Evolutionary conservation across 2,888 invertebrate species (phyloP).

Genomic region (Drosophila sordidapex): DNA sequence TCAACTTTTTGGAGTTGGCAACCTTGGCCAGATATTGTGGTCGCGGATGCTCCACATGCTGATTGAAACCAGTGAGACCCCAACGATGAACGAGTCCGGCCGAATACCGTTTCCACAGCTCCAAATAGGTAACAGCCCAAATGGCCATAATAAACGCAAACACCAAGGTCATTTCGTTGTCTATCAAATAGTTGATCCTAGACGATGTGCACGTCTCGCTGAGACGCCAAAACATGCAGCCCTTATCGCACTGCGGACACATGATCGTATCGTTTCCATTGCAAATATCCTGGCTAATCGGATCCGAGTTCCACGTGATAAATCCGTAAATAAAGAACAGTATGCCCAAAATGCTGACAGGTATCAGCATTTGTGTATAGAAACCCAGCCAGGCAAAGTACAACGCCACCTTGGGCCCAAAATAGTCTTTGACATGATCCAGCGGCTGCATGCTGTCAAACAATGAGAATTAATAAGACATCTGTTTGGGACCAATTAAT

Average conservation of each 20-base stretch:
- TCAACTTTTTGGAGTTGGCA: slow-evolving; percentile 85
- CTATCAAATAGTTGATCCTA: slow-evolving; percentile 91
- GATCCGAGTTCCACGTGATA: slow-evolving; percentile 85
- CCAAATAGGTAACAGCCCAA: slow-evolving; percentile 92
- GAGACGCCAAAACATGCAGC: slow-evolving; percentile 91
- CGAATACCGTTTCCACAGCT: slow-evolving; percentile 93
- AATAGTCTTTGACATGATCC: slow-evolving; percentile 91
- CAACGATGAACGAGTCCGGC: slow-evolving; percentile 92
- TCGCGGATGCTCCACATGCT: slow-evolving; percentile 90
- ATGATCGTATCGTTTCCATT: slow-evolving; percentile 87
- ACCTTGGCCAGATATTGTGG: slow-evolving; percentile 90
- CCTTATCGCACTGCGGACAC: slow-evolving; percentile 92
- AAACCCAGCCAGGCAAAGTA: slow-evolving; percentile 95
- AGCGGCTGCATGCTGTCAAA: slow-evolving; percentile 87
- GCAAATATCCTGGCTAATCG: slow-evolving; percentile 87
- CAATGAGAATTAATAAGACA: not conserved
- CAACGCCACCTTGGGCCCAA: slow-evolving; percentile 91
- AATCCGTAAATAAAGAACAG: slow-evolving; percentile 88
- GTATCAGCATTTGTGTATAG: slow-evolving; percentile 93
- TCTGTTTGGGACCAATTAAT: not conserved
- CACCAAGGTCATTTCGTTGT: slow-evolving; percentile 91
- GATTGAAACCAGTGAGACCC: slow-evolving; percentile 91
- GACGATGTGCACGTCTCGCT: slow-evolving; percentile 90
- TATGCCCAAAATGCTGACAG: slow-evolving; percentile 89
- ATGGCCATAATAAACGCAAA: slow-evolving; percentile 93